Evolutionary conservation across 2,113 vertebrate species (phyloP).

Genomic region (Corythoichthys haematopterus): DNA sequence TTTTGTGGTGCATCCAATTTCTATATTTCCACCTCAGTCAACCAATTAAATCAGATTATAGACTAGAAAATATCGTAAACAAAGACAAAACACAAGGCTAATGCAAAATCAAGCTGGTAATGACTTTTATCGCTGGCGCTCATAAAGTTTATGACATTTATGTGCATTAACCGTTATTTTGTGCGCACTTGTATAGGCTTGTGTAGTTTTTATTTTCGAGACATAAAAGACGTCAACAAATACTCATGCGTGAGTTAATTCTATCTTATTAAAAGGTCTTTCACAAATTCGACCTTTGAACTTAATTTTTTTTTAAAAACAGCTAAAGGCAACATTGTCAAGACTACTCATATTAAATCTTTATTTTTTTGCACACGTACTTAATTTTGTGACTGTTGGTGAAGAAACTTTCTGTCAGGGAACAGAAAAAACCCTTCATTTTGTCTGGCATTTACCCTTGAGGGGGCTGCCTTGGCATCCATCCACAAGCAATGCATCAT

Average conservation of each 20-base stretch:
- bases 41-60: constrained; percentile 15
- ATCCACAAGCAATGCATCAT: constrained; percentile 31
- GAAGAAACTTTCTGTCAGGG: neutral
- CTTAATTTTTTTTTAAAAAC: no score
- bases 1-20: constrained; percentile 22
- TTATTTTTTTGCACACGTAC: neutral
- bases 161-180: neutral
- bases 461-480: constrained; percentile 20
- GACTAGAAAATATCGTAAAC: constrained; percentile 14
- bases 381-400: neutral
- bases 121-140: constrained; percentile 2
- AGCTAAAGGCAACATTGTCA: neutral
- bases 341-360: neutral
- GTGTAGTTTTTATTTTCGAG: neutral
- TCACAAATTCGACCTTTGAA: neutral
- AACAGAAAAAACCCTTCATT: constrained; percentile 16
- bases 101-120: constrained; percentile 9
- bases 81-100: constrained; percentile 11
- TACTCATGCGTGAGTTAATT: neutral
- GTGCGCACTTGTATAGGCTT: neutral
- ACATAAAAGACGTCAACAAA: neutral
- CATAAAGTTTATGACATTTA: neutral
- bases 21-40: constrained; percentile 26
- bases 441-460: constrained; percentile 35
- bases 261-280: neutral